These are phyloP conservation scores for Toxotes lorentzi DNA, from an alignment of 2,797 vertebrate genomes.

Conservation along the genomic window DNA sequence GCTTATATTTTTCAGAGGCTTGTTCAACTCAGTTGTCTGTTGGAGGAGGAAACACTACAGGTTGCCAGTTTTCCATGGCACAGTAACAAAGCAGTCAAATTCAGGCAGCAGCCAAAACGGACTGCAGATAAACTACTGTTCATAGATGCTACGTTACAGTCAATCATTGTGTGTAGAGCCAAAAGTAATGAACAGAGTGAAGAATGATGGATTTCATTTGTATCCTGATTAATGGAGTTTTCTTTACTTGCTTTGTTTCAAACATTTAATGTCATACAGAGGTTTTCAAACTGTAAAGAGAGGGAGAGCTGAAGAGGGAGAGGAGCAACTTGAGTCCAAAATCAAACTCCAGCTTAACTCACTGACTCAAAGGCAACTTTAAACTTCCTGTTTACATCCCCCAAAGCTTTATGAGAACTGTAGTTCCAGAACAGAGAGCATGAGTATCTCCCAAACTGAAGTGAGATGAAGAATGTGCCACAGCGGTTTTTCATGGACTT, in stretches of 20 bases:
- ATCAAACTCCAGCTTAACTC: neutral
- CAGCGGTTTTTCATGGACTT: no score
- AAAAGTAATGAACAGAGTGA: no score
- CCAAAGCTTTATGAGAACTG: neutral
- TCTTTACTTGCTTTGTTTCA: no score
- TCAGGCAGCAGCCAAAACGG: neutral
- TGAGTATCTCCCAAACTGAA: neutral
- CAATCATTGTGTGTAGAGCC: no score
- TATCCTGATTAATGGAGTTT: no score
- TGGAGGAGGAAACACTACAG: neutral
- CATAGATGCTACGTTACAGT: no score
- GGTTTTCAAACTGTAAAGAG: no score
- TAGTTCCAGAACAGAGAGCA: neutral
- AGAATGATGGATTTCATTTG: no score
- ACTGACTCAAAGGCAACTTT: neutral
- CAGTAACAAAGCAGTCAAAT: neutral
- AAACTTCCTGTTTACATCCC: neutral
- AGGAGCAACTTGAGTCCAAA: no score
- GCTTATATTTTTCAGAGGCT: neutral
- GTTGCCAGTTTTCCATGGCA: slow-evolving; percentile 20
- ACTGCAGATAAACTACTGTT: no score
- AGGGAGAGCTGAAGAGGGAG: neutral
- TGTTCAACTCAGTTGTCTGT: neutral
- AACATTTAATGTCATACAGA: no score
- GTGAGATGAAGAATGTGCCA: neutral